Conservation (phyloP, 2,888 invertebrate genomes). For the Meteorus cinctellus region DNA sequence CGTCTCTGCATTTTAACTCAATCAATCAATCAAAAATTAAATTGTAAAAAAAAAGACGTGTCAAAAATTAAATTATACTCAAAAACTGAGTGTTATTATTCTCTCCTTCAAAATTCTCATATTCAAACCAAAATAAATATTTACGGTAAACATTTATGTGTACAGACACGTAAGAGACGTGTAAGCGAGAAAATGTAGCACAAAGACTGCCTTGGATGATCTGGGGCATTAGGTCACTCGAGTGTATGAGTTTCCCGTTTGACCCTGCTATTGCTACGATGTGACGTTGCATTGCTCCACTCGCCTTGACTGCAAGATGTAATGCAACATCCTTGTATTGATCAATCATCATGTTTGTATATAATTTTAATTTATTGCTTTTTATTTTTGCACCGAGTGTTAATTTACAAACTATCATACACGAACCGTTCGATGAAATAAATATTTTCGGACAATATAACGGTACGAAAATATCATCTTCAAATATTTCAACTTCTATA, state of each 20-base stretch:
- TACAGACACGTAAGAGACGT: conserved; percentile 34
- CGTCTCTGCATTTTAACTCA: neutral
- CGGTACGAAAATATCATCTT: neutral
- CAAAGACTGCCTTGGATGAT: conserved; percentile 55
- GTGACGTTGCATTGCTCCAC: conserved; percentile 39
- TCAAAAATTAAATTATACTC: neutral
- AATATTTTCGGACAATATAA: conserved; percentile 10
- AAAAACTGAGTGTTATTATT: conserved; percentile 9
- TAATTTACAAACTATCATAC: neutral
- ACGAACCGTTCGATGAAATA: conserved; percentile 2
- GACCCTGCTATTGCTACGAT: conserved; percentile 53
- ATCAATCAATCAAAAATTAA: neutral
- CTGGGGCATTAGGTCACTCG: conserved; percentile 69
- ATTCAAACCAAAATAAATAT: conserved; percentile 21
- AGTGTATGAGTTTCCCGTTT: conserved; percentile 65
- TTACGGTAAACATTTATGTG: conserved; percentile 5
- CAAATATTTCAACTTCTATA: conserved; percentile 6
- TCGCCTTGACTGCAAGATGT: conserved; percentile 16
- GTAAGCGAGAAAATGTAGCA: conserved; percentile 51
- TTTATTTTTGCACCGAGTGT: neutral
- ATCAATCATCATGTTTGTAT: conserved; percentile 20
- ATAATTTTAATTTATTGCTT: neutral
- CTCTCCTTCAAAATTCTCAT: conserved; percentile 21
- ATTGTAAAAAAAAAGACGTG: neutral
- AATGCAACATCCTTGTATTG: conserved; percentile 25